Percentiles rank a stretch among this genome's conserved stretches.
Evolutionary conservation across 2,888 invertebrate genomes (phyloP).

Genomic region (Drosophila cyrtoloma): DNA sequence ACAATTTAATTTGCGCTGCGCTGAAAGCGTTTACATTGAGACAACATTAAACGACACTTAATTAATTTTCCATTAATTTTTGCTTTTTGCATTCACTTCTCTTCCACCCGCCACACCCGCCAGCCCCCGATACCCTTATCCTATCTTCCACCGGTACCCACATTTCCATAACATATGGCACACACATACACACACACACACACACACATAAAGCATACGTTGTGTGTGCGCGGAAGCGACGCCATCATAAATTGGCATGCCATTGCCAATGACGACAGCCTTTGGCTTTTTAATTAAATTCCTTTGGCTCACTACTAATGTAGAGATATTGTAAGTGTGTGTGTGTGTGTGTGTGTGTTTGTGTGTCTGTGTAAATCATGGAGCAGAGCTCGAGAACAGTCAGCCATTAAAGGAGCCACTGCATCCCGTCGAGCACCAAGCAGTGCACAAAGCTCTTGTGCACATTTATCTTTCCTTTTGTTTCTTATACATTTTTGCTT

Average conservation of each 20-base stretch:
- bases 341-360: neutral
- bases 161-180: neutral
- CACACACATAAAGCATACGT: conserved; percentile 37
- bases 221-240: conserved; percentile 10
- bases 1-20: conserved; percentile 75
- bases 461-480: neutral
- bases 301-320: conserved; percentile 48
- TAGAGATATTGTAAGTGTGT: neutral
- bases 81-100: conserved; percentile 23
- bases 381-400: conserved; percentile 17
- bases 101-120: neutral
- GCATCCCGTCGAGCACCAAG: neutral
- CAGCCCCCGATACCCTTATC: neutral
- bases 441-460: neutral
- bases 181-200: neutral
- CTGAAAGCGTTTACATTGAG: conserved; percentile 78
- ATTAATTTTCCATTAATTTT: conserved; percentile 78
- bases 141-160: neutral
- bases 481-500: neutral
- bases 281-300: conserved; percentile 58
- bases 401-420: conserved; percentile 16
- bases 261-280: conserved; percentile 47
- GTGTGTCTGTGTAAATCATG: neutral
- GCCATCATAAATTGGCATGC: conserved; percentile 70
- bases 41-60: conserved; percentile 77